phyloP scores from a whole-genome alignment of 1,140 invertebrate species.

The Phocides pigmalion region DNA sequence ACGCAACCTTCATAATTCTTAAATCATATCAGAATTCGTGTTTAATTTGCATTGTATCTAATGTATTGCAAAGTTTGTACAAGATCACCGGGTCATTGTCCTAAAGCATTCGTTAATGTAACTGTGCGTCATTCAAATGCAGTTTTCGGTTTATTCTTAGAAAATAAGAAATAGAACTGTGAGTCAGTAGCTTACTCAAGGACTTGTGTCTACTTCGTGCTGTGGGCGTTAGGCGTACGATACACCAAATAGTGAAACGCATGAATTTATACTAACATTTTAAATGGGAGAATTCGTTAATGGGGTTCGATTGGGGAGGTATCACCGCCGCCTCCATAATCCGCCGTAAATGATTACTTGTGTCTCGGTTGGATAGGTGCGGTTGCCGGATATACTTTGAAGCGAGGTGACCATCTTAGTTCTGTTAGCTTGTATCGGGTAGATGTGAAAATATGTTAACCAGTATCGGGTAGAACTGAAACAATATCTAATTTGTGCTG shows the following conservation, averaged over 20 bases:
- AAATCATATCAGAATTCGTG: constrained; percentile 6
- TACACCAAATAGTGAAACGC: neutral
- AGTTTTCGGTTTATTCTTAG: constrained; percentile 80
- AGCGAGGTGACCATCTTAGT: too few species aligned
- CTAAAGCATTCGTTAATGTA: constrained; percentile 48
- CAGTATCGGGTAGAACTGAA: too few species aligned
- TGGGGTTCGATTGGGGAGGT: too few species aligned
- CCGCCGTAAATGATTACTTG: too few species aligned
- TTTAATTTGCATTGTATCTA: constrained; percentile 4
- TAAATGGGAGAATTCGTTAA: too few species aligned
- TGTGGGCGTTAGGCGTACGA: constrained; percentile 40
- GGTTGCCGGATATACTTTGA: too few species aligned
- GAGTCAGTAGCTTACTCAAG: constrained; percentile 67
- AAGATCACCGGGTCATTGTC: constrained; percentile 64
- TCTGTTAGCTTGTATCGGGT: too few species aligned
- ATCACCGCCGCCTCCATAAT: too few species aligned
- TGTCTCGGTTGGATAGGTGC: too few species aligned
- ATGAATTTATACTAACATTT: neutral
- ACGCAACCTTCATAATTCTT: too few species aligned
- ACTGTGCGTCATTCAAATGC: constrained; percentile 68
- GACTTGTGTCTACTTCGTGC: constrained; percentile 48
- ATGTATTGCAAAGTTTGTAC: constrained; percentile 35
- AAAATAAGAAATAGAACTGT: constrained; percentile 77
- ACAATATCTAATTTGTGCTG: too few species aligned
- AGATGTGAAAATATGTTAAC: too few species aligned